These are phyloP conservation scores for Clarias batrachus DNA, from an alignment of 2,113 vertebrate genomes.

Conservation along the genomic window DNA sequence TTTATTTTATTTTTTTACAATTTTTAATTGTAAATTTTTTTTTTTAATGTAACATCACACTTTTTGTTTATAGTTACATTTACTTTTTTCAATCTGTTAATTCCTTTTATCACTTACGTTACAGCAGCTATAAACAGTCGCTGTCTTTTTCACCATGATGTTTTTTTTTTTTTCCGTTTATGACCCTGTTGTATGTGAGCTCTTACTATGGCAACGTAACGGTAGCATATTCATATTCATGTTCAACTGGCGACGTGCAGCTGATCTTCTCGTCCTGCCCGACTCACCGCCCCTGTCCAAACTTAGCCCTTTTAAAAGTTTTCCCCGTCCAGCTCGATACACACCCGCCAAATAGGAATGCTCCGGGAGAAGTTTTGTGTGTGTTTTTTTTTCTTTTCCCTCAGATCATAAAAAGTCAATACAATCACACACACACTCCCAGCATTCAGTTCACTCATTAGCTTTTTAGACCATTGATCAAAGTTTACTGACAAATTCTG, in stretches of 20 bases:
- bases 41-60: background rate
- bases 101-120: background rate
- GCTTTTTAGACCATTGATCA: conserved; percentile 54
- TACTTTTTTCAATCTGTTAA: background rate
- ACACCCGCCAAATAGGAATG: background rate
- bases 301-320: background rate
- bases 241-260: background rate
- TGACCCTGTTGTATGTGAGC: background rate
- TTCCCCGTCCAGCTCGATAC: background rate
- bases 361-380: conserved; percentile 7
- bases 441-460: conserved; percentile 45
- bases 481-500: conserved; percentile 52
- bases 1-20: too few relatives aligned
- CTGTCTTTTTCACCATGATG: background rate
- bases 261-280: background rate
- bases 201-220: background rate
- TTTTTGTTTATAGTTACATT: background rate
- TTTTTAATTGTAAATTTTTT: background rate
- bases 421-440: conserved; percentile 50
- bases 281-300: background rate
- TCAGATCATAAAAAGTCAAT: conserved; percentile 39
- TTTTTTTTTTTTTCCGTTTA: background rate
- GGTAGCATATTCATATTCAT: background rate
- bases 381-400: background rate
- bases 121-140: background rate